Conservation (phyloP, 1,140 invertebrate species). For the Drosophila pruinosa region DNA sequence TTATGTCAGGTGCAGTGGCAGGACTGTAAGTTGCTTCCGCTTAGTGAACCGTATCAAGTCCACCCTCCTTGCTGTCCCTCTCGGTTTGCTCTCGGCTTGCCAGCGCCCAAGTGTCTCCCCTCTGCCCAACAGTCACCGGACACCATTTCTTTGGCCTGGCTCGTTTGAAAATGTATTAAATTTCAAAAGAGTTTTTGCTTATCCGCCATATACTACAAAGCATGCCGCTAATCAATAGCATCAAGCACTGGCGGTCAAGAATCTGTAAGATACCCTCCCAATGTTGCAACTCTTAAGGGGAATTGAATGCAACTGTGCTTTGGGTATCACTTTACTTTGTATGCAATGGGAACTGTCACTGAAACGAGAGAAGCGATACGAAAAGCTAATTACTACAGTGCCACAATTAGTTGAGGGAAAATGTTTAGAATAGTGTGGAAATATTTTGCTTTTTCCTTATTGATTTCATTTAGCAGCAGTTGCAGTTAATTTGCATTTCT, state of each 20-base stretch:
- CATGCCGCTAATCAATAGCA: conserved; percentile 55
- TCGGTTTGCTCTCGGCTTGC: not conserved
- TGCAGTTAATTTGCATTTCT: not conserved
- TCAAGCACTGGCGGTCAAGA: conserved; percentile 17
- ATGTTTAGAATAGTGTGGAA: not conserved
- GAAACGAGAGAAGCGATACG: not conserved
- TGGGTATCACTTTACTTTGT: conserved; percentile 7
- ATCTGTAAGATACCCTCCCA: conserved; percentile 19
- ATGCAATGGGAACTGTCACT: not conserved
- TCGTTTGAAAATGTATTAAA: conserved; percentile 68
- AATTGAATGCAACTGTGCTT: not conserved
- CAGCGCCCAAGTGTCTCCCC: not conserved
- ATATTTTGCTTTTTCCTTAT: not conserved
- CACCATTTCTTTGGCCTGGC: conserved; percentile 42
- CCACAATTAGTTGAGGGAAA: not conserved
- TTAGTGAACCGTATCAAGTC: conserved; percentile 31
- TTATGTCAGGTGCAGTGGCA: conserved; percentile 66
- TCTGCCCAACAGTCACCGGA: conserved; percentile 2
- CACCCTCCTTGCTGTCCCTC: not conserved
- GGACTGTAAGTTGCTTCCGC: conserved; percentile 56
- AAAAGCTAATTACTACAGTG: not conserved
- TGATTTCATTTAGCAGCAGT: not conserved
- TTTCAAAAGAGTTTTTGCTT: conserved; percentile 59
- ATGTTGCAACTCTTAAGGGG: too few species aligned
- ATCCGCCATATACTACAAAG: conserved; percentile 48